Conservation (phyloP, 92 coral and sea anemone genomes). For the Zoanthus solanderi region DNA sequence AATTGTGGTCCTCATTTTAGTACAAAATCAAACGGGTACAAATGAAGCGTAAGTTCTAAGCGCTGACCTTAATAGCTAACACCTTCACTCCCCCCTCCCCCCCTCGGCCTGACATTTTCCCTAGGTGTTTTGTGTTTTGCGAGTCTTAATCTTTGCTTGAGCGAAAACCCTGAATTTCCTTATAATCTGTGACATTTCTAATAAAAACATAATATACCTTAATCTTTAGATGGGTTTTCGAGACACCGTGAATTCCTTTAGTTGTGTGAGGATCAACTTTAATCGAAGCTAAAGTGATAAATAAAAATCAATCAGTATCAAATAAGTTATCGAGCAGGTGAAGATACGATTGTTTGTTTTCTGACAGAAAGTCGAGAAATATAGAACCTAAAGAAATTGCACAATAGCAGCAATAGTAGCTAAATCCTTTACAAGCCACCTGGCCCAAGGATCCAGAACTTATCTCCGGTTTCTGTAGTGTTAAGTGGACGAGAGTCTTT, state of each 20-base stretch:
- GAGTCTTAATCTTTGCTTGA: background rate
- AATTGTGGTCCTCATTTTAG: too few species aligned
- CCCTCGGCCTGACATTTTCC: too few species aligned
- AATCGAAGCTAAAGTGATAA: constrained; percentile 49
- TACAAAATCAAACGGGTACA: too few species aligned
- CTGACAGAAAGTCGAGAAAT: background rate
- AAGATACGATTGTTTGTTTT: background rate
- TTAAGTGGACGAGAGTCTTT: too few species aligned
- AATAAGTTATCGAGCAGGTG: background rate
- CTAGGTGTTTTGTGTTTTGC: too few species aligned
- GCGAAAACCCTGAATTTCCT: background rate
- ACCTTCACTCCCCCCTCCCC: too few species aligned
- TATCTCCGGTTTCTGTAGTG: too few species aligned
- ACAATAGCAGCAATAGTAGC: background rate
- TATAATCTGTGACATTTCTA: background rate
- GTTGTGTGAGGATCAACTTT: constrained; percentile 72
- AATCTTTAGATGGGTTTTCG: constrained; percentile 58
- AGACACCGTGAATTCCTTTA: constrained; percentile 66
- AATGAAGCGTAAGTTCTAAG: too few species aligned
- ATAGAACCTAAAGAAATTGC: background rate
- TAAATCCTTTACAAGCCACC: too few species aligned
- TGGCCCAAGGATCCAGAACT: too few species aligned
- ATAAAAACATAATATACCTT: background rate
- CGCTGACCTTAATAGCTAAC: too few species aligned
- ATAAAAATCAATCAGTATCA: background rate